These are phyloP conservation scores for Pagrus major DNA, from an alignment of 2,113 vertebrate genomes.

Conservation along the genomic window DNA sequence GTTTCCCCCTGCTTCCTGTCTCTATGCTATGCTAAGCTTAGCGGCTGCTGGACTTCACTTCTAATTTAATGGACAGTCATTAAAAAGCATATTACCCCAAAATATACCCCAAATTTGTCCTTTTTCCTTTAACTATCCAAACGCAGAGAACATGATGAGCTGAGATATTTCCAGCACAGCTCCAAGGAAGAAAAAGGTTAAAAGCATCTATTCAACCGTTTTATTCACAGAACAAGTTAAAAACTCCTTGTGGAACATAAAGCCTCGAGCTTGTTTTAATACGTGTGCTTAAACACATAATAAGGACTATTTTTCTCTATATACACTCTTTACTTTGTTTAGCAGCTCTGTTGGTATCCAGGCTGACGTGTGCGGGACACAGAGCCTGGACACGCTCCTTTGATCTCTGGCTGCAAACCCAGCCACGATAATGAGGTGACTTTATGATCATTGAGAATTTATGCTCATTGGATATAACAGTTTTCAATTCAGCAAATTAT, in stretches of 20 bases:
- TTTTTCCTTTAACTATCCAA: neutral
- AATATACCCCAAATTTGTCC: too few species aligned
- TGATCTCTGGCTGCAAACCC: slow-evolving; percentile 53
- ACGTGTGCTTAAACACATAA: slow-evolving; percentile 44
- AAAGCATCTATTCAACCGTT: neutral
- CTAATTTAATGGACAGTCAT: neutral
- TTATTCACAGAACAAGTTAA: slow-evolving; percentile 7
- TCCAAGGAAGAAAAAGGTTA: neutral
- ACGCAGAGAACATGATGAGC: slow-evolving; percentile 4
- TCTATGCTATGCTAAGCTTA: neutral
- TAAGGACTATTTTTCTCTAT: slow-evolving; percentile 33
- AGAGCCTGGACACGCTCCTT: slow-evolving; percentile 27
- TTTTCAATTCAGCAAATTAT: slow-evolving; percentile 59
- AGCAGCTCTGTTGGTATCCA: slow-evolving; percentile 11
- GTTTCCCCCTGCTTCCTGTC: neutral
- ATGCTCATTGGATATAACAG: slow-evolving; percentile 50
- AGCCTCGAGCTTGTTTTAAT: slow-evolving; percentile 12
- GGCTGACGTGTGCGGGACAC: slow-evolving; percentile 56
- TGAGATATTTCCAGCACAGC: slow-evolving; percentile 17
- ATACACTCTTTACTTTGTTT: slow-evolving; percentile 32
- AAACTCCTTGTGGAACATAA: slow-evolving; percentile 19
- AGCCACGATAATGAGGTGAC: slow-evolving; percentile 55
- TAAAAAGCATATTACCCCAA: neutral
- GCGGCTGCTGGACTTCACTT: too few species aligned
- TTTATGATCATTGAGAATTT: slow-evolving; percentile 60